Base-by-base conservation (phyloP, 2,888 invertebrate species). In the Heteropelma amictum region DNA sequence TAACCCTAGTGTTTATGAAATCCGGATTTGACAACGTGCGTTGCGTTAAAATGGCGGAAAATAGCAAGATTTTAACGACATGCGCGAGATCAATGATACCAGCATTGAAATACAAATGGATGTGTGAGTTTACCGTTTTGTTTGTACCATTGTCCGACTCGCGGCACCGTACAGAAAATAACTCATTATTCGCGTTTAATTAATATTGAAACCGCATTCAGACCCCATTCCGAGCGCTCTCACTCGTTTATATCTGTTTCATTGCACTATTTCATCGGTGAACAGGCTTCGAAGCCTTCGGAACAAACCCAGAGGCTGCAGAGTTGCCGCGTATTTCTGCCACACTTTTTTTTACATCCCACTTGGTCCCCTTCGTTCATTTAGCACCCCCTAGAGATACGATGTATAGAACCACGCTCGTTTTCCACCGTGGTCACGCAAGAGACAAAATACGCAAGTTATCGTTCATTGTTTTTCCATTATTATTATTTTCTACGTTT, bases 111-210 rank as follows among this genome's bases (percentile, higher is more conserved):
- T 1, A 12, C 2, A n/a, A 4, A 8, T 2, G n/a, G 26, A 42
- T 30, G 21, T 38, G 56, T 28, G 49, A 42, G 30, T 58, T 49
- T 35, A 51, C 33, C 53, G 61, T 60, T 33, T 54, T 5, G 30
- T 63, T 19, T 40, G 30, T 12, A 54, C 49, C 35, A 58, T 28
- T 54, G 72, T 63, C 58, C 64, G 38, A 60, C 69, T 42, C 26
- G 80, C 68, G 65, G 81, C 79, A 76, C 75, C 79, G 77, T 78
- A 82, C 78, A 77, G 77, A 81, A 83, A 82, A 83, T 82, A 82
- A 83, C 78, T 83, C 80, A 84, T 84, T 84, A 83, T 84, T 83
- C 78, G 67, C 73, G 80, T 80, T 60, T 82, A 84, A 84, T 83
- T 83, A 84, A 82, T 83, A 82, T 82, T 78, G 78, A 81, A 81